Percentiles rank a stretch among this genome's conserved stretches.
These are phyloP conservation scores for Apamea epomidion DNA, from an alignment of 2,888 invertebrate species.

Conservation along the genomic window DNA sequence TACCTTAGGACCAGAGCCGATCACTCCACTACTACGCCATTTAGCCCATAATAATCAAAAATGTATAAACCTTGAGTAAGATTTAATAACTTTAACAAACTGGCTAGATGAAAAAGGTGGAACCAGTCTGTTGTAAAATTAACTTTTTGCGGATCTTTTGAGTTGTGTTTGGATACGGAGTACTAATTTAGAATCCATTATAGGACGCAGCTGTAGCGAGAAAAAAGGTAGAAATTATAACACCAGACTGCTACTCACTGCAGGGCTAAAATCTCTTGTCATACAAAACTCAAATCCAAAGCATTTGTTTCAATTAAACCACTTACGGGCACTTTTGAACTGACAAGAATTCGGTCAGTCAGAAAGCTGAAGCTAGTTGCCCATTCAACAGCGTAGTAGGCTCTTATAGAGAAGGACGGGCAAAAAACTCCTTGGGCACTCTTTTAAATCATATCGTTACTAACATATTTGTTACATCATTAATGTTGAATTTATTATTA, in stretches of 20 bases:
- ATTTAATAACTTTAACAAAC: conserved; percentile 41
- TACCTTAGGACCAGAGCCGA: background rate
- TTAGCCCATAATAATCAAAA: background rate
- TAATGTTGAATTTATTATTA: too few species aligned
- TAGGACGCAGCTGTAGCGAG: conserved; percentile 17
- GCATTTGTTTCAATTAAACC: too few species aligned
- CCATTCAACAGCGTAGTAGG: too few species aligned
- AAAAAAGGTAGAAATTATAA: background rate
- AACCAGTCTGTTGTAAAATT: conserved; percentile 48
- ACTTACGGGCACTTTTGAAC: too few species aligned
- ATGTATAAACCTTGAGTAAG: conserved; percentile 3
- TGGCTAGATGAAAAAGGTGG: conserved; percentile 29
- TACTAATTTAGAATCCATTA: conserved; percentile 47
- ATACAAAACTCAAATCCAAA: background rate
- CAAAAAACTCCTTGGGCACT: too few species aligned
- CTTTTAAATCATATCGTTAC: too few species aligned
- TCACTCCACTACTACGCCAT: background rate
- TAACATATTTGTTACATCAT: too few species aligned
- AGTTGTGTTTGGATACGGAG: conserved; percentile 3
- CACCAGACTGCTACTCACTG: background rate
- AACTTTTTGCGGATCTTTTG: conserved; percentile 31
- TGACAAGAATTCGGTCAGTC: too few species aligned
- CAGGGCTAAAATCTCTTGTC: background rate
- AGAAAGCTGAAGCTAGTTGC: too few species aligned
- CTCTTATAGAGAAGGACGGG: too few species aligned